Evolutionary conservation across 2,888 invertebrate species (phyloP), one percentile per base, ranked within the genome.

Genomic region (Allolobophora icterica): DNA sequence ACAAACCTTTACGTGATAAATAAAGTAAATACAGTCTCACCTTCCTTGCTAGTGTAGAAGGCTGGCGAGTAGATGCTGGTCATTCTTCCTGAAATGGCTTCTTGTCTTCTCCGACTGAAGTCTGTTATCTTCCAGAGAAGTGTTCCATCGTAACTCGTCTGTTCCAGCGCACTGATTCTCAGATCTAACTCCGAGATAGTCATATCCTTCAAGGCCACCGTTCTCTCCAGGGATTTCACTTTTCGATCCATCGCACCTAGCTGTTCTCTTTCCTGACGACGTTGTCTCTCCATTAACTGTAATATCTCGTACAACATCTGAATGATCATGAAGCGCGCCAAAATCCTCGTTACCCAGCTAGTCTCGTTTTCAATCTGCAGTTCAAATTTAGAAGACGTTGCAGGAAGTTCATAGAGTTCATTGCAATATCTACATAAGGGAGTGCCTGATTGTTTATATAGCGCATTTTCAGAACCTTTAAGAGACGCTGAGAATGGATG

Each of bases 51-150:
- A 0, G 95, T 94, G 92, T 93, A 95, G 93, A 95, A 95, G 0
- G 94, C 92, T 0, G 94, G 94, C 0, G 95, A 95, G 91, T 94
- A 94, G 45, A 94, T 92, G 92, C 94, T 94, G 33, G 94, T 94
- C 33, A 93, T 40, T 93, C 42, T 93, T 6, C 94, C 94, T 40
- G 91, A 92, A 6, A 93, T 90, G 0, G 95, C 95, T 42, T 95
- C 94, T 15, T 93, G 92, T 38, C 94, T 93, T 89, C 93, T 93
- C 91, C 94, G 92, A 13, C 91, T 93, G 91, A 94, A 94, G 58
- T 95, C 94, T 0, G 93, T 91, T 15, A 95, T 93, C 92, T 94
- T 94, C 95, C 95, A 95, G 21, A 94, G 91, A 30, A 95, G 93
- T 0, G 93, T 93, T 33, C 95, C 95, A 92, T 95, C 94, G 91